Conservation (phyloP, 2,797 vertebrate species). For the Chaunax sp. region DNA sequence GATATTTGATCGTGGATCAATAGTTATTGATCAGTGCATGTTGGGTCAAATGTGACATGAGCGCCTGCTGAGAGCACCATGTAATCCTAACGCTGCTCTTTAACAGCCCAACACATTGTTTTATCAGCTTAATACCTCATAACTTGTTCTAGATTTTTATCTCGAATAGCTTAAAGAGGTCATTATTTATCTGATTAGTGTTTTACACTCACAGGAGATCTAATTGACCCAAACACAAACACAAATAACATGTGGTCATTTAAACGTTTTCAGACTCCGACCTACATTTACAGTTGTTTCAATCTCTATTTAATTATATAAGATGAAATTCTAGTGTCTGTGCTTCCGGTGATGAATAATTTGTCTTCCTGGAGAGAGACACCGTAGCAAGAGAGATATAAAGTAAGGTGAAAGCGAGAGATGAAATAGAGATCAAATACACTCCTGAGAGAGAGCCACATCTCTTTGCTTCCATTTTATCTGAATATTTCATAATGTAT, state of each 20-base stretch:
- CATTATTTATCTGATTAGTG: no score
- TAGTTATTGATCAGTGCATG: slow-evolving; percentile 24
- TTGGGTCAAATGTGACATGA: slow-evolving; percentile 21
- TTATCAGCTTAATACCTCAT: not conserved
- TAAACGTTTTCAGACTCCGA: not conserved
- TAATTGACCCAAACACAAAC: no score
- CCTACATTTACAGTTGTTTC: not conserved
- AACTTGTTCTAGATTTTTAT: not conserved
- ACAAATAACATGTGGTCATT: no score
- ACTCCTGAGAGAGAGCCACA: slow-evolving; percentile 20
- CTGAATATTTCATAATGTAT: slow-evolving; percentile 71
- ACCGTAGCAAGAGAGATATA: not conserved
- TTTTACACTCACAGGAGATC: no score
- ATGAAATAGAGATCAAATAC: slow-evolving; percentile 52
- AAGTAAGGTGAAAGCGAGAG: slow-evolving; percentile 14
- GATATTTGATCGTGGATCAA: slow-evolving; percentile 15
- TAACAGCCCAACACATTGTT: not conserved
- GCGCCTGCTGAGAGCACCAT: not conserved
- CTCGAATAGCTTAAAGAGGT: no score
- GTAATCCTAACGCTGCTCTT: not conserved
- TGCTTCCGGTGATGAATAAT: slow-evolving; percentile 14
- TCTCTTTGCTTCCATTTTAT: not conserved
- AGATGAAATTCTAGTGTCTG: not conserved
- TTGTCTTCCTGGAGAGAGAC: slow-evolving; percentile 7
- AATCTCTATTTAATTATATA: not conserved